A percentile compares a stretch with the other conserved stretches of the same genome.
phyloP scores from a whole-genome alignment of 2,888 invertebrate genomes.

The Chalcis sispes region DNA sequence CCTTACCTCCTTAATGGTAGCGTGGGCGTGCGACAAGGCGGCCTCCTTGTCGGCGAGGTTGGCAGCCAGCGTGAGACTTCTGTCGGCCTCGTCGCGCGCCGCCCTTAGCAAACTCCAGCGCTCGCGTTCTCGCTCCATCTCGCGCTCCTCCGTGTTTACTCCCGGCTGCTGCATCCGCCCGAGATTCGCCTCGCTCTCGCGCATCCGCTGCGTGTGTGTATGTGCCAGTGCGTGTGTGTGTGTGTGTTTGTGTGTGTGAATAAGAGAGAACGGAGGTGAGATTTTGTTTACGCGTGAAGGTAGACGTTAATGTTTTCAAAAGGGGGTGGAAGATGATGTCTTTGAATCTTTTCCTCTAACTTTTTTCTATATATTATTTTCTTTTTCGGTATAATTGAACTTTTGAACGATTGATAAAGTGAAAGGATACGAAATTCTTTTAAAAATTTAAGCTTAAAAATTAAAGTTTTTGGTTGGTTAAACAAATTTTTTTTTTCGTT shows the following conservation, averaged over 20 bases:
- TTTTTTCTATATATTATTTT: no score
- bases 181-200: constrained; percentile 86
- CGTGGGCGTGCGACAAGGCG: constrained; percentile 89
- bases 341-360: no score
- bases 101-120: constrained; percentile 91
- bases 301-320: no score
- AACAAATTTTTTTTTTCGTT: no score
- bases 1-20: constrained; percentile 88
- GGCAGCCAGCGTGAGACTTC: constrained; percentile 89
- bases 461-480: no score
- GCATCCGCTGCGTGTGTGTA: constrained; percentile 81
- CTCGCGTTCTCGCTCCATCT: constrained; percentile 87
- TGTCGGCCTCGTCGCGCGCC: constrained; percentile 93
- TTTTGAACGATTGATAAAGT: no score
- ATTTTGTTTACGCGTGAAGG: neutral
- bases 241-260: no score
- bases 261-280: neutral
- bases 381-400: no score
- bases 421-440: no score
- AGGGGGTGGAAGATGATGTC: no score
- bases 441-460: no score
- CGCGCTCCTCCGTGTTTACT: constrained; percentile 90
- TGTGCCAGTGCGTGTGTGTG: no score
- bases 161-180: constrained; percentile 92
- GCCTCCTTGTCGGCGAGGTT: constrained; percentile 92